phyloP scores from a whole-genome alignment of 2,113 vertebrate species.

The Amphilophus citrinellus region DNA sequence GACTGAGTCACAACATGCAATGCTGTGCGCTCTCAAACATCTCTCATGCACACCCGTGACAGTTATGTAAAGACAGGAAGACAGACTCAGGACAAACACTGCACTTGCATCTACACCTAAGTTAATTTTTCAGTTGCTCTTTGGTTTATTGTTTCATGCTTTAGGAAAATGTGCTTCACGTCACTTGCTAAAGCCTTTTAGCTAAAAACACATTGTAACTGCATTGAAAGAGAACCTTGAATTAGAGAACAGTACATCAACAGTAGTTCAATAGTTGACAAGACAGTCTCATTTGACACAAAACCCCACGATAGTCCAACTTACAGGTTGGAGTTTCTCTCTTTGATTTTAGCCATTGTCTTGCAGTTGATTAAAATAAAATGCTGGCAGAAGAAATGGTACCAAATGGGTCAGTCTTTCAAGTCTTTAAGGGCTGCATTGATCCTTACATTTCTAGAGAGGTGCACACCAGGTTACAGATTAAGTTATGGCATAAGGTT shows the following conservation, averaged over 20 bases:
- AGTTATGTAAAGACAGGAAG: conserved; percentile 44
- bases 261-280: not conserved
- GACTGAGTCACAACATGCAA: conserved; percentile 72
- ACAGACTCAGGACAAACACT: conserved; percentile 25
- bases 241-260: not conserved
- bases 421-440: not conserved
- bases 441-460: not conserved
- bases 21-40: conserved; percentile 40
- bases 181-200: not conserved
- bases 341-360: no score
- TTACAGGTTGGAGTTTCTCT: not conserved
- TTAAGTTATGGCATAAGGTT: not conserved
- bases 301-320: not conserved
- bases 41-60: conserved; percentile 36
- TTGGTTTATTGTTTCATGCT: not conserved
- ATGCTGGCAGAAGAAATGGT: not conserved
- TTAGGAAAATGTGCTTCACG: not conserved
- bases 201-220: not conserved
- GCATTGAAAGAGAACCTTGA: not conserved
- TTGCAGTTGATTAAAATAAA: not conserved
- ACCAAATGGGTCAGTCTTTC: not conserved
- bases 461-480: not conserved
- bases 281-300: not conserved
- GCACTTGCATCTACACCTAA: not conserved
- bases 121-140: not conserved